A percentile compares a stretch with the other conserved stretches of the same genome.
These are phyloP conservation scores for Eptesicus fuscus DNA, from an alignment of 2,113 vertebrate genomes.

Conservation along the genomic window DNA sequence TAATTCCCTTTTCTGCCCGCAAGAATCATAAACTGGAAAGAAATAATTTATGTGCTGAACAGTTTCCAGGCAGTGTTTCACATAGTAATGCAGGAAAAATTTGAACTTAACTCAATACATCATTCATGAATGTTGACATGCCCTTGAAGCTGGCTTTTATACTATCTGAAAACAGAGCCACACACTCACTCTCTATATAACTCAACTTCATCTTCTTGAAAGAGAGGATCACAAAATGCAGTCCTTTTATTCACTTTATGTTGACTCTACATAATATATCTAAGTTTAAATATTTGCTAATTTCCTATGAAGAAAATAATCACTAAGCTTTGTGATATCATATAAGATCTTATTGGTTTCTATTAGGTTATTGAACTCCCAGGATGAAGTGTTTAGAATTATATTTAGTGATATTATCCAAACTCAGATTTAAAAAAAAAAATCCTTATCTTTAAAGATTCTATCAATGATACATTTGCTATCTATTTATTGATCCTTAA, in stretches of 20 bases:
- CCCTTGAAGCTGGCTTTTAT: slow-evolving; percentile 14
- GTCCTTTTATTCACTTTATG: background rate
- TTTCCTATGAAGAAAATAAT: background rate
- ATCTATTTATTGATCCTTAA: slow-evolving; percentile 34
- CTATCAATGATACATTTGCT: slow-evolving; percentile 21
- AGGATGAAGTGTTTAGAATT: background rate
- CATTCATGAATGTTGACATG: background rate
- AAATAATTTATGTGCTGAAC: slow-evolving; percentile 39
- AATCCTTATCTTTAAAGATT: slow-evolving; percentile 9
- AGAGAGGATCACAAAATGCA: background rate
- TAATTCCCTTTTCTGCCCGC: slow-evolving; percentile 43
- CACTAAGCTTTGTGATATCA: background rate
- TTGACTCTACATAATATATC: background rate
- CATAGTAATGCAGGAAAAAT: slow-evolving; percentile 43
- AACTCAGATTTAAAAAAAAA: slow-evolving; percentile 36
- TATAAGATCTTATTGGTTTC: background rate
- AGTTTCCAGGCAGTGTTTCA: slow-evolving; percentile 50
- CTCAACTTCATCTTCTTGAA: slow-evolving; percentile 6
- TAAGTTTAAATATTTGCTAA: background rate
- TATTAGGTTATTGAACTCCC: background rate
- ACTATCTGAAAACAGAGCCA: background rate
- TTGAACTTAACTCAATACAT: slow-evolving; percentile 27
- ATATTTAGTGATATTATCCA: background rate
- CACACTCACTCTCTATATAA: background rate
- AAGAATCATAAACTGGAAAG: slow-evolving; percentile 50